Conservation (phyloP, 2,797 vertebrate genomes). For the Distichodus sexfasciatus region DNA sequence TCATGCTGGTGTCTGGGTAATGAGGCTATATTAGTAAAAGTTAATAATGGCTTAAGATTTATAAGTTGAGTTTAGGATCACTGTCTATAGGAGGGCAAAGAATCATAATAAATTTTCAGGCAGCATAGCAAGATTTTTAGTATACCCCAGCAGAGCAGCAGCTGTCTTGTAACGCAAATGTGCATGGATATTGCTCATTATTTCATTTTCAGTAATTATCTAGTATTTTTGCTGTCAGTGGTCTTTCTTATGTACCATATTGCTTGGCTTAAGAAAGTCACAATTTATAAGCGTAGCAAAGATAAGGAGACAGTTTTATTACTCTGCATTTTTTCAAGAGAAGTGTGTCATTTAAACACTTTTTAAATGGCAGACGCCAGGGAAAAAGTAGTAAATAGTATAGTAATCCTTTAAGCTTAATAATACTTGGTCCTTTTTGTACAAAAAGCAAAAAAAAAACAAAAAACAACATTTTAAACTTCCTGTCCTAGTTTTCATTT, state of each 20-base stretch:
- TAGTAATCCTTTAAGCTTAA: constrained; percentile 71
- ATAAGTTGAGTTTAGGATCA: constrained; percentile 10
- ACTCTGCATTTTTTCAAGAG: constrained; percentile 54
- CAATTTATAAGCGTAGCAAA: constrained; percentile 67
- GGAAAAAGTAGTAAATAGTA: constrained; percentile 72
- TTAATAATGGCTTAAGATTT: constrained; percentile 13
- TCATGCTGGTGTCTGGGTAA: constrained; percentile 16
- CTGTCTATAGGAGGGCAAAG: neutral
- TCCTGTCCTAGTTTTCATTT: neutral
- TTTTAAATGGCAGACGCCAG: constrained; percentile 62
- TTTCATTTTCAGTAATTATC: constrained; percentile 39
- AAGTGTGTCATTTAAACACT: constrained; percentile 42
- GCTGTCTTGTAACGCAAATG: constrained; percentile 2
- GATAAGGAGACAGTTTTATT: constrained; percentile 73
- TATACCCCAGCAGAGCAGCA: neutral
- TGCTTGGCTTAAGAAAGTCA: constrained; percentile 53
- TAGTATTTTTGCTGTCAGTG: constrained; percentile 51
- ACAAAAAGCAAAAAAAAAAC: too few relatives aligned
- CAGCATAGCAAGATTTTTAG: constrained; percentile 21
- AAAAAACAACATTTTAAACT: neutral
- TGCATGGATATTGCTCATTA: constrained; percentile 41
- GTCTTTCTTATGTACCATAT: constrained; percentile 10
- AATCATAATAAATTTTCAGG: constrained; percentile 20
- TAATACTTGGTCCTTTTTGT: too few relatives aligned
- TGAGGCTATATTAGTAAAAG: constrained; percentile 19